Evolutionary conservation across 2,113 vertebrate genomes (phyloP).

Genomic region (Fulica atra): DNA sequence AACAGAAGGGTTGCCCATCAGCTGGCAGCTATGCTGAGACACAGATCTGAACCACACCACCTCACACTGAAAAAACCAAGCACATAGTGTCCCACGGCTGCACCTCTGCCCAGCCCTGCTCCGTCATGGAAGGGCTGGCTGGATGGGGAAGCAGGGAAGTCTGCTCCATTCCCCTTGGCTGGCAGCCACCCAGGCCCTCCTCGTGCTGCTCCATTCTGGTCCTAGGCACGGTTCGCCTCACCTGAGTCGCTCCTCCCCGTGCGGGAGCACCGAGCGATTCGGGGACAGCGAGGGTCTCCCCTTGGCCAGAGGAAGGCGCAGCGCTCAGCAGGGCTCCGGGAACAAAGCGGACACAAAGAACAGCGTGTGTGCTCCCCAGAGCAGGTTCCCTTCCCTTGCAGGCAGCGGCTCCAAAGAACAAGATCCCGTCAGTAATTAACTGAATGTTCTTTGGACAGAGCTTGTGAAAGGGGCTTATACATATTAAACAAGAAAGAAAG

Average conservation of each 20-base stretch:
- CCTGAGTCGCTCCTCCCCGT: background rate
- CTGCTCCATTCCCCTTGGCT: background rate
- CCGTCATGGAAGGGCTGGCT: fast-evolving
- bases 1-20: background rate
- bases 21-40: background rate
- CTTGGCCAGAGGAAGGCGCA: background rate
- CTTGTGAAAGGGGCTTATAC: slow-evolving; percentile 30
- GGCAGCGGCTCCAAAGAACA: background rate
- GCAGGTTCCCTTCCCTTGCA: background rate
- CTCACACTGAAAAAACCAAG: background rate
- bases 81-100: fast-evolving
- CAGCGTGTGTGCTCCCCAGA: background rate
- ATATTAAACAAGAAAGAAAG: slow-evolving; percentile 31
- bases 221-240: background rate
- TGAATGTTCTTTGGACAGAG: slow-evolving; percentile 32
- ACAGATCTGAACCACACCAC: background rate
- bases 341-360: background rate
- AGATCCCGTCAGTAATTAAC: slow-evolving; percentile 39
- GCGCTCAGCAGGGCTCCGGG: background rate
- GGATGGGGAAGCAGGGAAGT: background rate
- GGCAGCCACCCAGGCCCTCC: background rate
- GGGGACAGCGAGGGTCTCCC: background rate
- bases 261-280: background rate
- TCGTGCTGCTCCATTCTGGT: fast-evolving
- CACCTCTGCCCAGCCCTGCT: background rate